Evolutionary conservation across 2,888 invertebrate species (phyloP).

Genomic region (Blomia tropicalis): DNA sequence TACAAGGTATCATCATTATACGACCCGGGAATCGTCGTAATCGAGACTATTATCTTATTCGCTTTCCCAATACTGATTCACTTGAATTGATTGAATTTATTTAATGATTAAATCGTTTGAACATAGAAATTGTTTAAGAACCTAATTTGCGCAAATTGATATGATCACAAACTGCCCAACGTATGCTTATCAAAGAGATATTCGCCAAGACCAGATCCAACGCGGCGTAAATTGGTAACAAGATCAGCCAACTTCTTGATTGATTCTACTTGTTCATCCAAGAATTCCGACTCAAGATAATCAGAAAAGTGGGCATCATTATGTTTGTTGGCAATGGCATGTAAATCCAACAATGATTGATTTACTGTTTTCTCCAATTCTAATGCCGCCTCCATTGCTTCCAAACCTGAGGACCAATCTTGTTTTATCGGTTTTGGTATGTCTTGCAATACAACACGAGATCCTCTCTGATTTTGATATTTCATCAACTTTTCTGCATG

Average conservation of each 20-base stretch:
- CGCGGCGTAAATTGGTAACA: conserved; percentile 44
- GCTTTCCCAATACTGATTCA: background rate
- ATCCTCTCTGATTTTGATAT: conserved; percentile 43
- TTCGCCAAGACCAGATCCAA: conserved; percentile 44
- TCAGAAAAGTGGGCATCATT: conserved; percentile 42
- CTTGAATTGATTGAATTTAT: background rate
- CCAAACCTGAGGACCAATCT: conserved; percentile 51
- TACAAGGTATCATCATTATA: background rate
- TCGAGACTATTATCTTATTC: background rate
- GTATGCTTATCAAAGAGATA: conserved; percentile 44
- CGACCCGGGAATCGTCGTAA: background rate
- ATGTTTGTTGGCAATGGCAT: conserved; percentile 41
- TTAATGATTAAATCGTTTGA: too few species aligned
- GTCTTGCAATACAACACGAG: conserved; percentile 48
- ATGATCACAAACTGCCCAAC: conserved; percentile 15
- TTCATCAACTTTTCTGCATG: conserved; percentile 58
- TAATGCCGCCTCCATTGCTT: conserved; percentile 55
- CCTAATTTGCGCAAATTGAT: too few species aligned
- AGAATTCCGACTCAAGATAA: conserved; percentile 53
- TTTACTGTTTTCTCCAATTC: conserved; percentile 61
- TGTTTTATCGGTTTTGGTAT: conserved; percentile 46
- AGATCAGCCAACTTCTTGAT: conserved; percentile 46
- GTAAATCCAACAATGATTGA: conserved; percentile 50
- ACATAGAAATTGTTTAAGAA: too few species aligned
- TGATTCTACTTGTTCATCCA: conserved; percentile 51